Percentiles rank a stretch among this genome's conserved stretches.
phyloP scores from a whole-genome alignment of 2,797 vertebrate genomes.

The Paratrypauchen microcephalus region DNA sequence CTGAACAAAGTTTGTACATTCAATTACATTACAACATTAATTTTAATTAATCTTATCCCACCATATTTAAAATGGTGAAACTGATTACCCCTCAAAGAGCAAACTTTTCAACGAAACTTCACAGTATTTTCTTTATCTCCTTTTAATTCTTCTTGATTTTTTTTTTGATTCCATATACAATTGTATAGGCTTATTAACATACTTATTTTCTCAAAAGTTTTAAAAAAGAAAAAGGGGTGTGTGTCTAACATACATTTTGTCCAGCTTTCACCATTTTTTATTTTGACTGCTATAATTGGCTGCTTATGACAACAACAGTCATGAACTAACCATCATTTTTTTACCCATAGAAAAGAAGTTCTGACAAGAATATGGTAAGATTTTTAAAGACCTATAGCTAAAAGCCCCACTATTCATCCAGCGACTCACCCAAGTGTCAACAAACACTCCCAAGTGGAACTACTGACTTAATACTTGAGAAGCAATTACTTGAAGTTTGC shows the following conservation, averaged over 20 bases:
- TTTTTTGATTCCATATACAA: too few species aligned
- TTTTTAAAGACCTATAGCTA: neutral
- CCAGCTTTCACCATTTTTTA: neutral
- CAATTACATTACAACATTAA: neutral
- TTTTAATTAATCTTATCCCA: neutral
- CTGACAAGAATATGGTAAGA: slow-evolving; percentile 56
- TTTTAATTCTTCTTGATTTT: too few species aligned
- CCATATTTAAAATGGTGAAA: too few species aligned
- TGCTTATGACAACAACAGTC: neutral
- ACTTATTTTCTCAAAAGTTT: too few species aligned
- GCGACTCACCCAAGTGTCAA: slow-evolving; percentile 17
- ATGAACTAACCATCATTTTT: neutral
- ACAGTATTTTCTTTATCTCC: neutral
- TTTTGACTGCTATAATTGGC: neutral
- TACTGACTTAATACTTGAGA: slow-evolving; percentile 31
- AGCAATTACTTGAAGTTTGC: slow-evolving; percentile 7
- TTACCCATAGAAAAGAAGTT: slow-evolving; percentile 70
- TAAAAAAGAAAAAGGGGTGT: too few species aligned
- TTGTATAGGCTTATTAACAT: too few species aligned
- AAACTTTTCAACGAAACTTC: too few species aligned
- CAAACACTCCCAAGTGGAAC: slow-evolving; percentile 30
- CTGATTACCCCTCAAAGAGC: too few species aligned
- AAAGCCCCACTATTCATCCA: neutral
- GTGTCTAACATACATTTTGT: neutral
- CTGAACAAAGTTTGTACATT: too few species aligned